These are phyloP conservation scores for Callinectes sapidus DNA, from an alignment of 2,888 invertebrate species.

Conservation along the genomic window DNA sequence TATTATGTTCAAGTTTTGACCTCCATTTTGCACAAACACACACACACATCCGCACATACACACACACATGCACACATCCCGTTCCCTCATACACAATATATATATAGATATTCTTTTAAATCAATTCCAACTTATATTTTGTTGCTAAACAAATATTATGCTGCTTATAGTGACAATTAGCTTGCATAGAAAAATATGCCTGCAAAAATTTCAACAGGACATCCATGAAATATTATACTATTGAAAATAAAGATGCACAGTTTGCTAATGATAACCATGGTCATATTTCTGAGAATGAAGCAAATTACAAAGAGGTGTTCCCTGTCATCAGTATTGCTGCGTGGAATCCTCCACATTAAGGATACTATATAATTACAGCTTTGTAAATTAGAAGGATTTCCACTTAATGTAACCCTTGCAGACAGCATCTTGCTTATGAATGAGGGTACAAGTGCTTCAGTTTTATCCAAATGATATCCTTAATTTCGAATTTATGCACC, in stretches of 20 bases:
- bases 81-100: neutral
- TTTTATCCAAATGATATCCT: neutral
- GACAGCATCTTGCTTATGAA: neutral
- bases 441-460: slow-evolving; percentile 27
- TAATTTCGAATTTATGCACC: neutral
- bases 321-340: slow-evolving; percentile 57
- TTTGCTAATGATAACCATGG: neutral
- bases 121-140: neutral
- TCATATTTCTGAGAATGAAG: neutral
- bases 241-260: neutral
- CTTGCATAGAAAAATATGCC: slow-evolving; percentile 51
- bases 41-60: neutral
- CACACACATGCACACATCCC: neutral
- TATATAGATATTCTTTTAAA: neutral
- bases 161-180: slow-evolving; percentile 33
- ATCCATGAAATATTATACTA: slow-evolving; percentile 13
- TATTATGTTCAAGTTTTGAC: neutral
- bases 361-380: slow-evolving; percentile 29
- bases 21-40: neutral
- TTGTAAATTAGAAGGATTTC: slow-evolving; percentile 43
- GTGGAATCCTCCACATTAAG: slow-evolving; percentile 44
- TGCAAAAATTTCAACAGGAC: slow-evolving; percentile 36
- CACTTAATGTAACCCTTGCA: slow-evolving; percentile 27
- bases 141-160: slow-evolving; percentile 11
- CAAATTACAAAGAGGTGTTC: slow-evolving; percentile 37